phyloP scores from a whole-genome alignment of 2,797 vertebrate species.

The Cygnus olor region DNA sequence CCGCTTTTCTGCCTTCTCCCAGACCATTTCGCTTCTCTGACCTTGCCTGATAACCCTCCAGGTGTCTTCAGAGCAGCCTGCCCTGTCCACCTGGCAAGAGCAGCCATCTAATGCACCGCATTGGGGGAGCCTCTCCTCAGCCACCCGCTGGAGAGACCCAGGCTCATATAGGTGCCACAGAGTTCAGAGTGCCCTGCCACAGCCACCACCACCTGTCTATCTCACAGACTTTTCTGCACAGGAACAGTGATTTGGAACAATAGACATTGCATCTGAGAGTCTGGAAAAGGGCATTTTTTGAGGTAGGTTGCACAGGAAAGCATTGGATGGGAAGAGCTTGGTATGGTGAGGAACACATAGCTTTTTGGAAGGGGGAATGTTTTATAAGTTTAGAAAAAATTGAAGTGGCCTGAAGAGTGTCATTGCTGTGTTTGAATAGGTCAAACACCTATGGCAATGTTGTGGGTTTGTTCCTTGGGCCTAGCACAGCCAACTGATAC shows the following conservation, averaged over 20 bases:
- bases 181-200: not conserved
- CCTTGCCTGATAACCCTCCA: not conserved
- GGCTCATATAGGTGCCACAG: not conserved
- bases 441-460: not conserved
- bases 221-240: fast-evolving
- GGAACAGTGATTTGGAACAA: not conserved
- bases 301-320: not conserved
- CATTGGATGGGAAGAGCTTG: not conserved
- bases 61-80: not conserved
- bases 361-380: not conserved
- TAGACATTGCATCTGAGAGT: not conserved
- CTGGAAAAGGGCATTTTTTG: not conserved
- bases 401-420: not conserved
- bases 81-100: not conserved
- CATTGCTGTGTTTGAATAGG: not conserved
- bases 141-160: too few relatives aligned
- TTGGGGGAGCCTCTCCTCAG: not conserved
- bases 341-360: not conserved
- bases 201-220: not conserved
- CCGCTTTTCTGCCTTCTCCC: not conserved
- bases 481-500: fast-evolving
- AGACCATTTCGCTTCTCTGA: not conserved
- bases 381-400: not conserved
- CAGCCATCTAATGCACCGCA: not conserved
- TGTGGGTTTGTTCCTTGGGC: not conserved